phyloP scores from a whole-genome alignment of 2,888 invertebrate species.

The Lasioglossum marginatum region DNA sequence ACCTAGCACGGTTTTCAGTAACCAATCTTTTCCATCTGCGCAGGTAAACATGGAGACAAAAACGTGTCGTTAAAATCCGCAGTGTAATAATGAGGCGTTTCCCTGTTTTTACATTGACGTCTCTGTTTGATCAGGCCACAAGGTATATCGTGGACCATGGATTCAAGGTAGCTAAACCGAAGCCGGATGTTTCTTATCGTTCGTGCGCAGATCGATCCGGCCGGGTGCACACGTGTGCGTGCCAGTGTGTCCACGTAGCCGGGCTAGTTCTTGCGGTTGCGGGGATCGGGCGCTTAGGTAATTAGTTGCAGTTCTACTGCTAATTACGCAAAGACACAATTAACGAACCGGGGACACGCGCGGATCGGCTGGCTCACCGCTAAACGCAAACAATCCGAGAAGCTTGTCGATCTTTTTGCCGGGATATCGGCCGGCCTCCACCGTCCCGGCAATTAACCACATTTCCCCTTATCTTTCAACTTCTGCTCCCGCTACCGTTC shows the following conservation, averaged over 20 bases:
- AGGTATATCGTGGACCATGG: neutral
- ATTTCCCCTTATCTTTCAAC: neutral
- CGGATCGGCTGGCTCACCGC: neutral
- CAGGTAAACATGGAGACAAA: too few species aligned
- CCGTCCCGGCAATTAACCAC: constrained; percentile 18
- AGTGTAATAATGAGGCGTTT: neutral
- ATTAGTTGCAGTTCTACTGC: constrained; percentile 31
- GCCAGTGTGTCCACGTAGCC: neutral
- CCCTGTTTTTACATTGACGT: neutral
- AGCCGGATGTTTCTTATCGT: constrained; percentile 8
- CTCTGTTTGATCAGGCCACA: neutral
- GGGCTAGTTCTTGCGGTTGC: constrained; percentile 35
- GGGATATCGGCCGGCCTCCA: neutral
- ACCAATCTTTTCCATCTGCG: too few species aligned
- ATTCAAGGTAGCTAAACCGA: neutral
- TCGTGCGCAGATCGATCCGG: constrained; percentile 5
- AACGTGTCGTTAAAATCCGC: neutral
- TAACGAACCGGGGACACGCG: constrained; percentile 16
- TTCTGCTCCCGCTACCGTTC: neutral
- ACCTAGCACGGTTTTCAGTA: too few species aligned
- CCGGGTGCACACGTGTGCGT: neutral
- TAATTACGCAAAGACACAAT: constrained; percentile 36
- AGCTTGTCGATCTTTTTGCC: neutral
- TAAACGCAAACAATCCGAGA: neutral
- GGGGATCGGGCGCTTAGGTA: constrained; percentile 28